Percentiles rank a stretch among this genome's conserved stretches.
Evolutionary conservation across 2,113 vertebrate species (phyloP).

Genomic region (Nipponia nippon): DNA sequence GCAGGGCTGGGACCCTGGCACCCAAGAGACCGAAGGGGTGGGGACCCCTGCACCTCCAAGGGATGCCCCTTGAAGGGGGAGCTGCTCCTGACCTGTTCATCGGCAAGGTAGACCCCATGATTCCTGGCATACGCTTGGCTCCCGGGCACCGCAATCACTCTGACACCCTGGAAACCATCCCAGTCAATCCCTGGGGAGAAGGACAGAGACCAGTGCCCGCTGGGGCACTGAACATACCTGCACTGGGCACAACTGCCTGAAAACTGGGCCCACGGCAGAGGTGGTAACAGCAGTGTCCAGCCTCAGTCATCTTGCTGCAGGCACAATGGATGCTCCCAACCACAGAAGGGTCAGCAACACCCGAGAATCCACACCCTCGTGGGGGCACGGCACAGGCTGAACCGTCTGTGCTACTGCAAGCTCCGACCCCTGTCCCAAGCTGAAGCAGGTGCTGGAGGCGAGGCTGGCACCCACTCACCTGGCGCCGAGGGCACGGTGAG

Average conservation of each 20-base stretch:
- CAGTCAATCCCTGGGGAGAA: conserved; percentile 78
- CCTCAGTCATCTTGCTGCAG: fast-evolving
- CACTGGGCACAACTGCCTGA: background rate
- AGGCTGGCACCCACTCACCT: conserved; percentile 66
- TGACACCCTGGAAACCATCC: conserved; percentile 82
- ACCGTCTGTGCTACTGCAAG: background rate
- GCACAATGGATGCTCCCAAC: fast-evolving
- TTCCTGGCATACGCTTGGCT: conserved; percentile 79
- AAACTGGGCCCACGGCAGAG: fast-evolving
- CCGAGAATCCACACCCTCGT: fast-evolving
- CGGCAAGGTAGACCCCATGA: conserved; percentile 85
- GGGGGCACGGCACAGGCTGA: background rate
- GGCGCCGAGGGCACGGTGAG: conserved; percentile 76
- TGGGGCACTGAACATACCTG: fast-evolving
- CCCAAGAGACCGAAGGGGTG: fast-evolving
- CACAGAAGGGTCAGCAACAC: fast-evolving
- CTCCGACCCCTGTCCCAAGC: fast-evolving
- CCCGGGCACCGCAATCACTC: conserved; percentile 84
- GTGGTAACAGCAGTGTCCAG: background rate
- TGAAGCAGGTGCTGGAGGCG: background rate
- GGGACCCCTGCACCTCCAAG: background rate
- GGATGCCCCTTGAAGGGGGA: background rate
- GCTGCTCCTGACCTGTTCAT: conserved; percentile 73
- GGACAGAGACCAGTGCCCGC: background rate
- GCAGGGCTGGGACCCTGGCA: background rate